Conservation (phyloP, 1,140 invertebrate genomes). For the Ceratitis capitata region DNA sequence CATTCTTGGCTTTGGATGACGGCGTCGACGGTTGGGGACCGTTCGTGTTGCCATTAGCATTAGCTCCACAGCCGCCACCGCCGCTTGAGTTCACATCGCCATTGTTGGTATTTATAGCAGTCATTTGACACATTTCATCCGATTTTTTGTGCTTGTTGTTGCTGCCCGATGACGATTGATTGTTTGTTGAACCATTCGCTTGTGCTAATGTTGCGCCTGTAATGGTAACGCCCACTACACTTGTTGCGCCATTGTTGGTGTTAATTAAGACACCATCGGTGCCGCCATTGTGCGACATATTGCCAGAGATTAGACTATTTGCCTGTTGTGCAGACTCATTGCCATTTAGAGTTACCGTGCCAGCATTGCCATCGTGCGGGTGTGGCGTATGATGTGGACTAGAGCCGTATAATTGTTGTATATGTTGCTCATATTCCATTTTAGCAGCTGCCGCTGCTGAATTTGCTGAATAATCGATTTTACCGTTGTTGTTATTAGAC, state of each 20-base stretch:
- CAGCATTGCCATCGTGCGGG: not conserved
- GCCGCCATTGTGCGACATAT: slow-evolving; percentile 40
- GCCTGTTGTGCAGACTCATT: slow-evolving; percentile 40
- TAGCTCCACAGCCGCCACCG: not conserved
- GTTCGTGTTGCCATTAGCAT: not conserved
- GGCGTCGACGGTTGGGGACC: slow-evolving; percentile 43
- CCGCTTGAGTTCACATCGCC: slow-evolving; percentile 42
- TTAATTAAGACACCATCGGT: slow-evolving; percentile 3
- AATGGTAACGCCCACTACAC: not conserved
- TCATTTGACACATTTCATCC: slow-evolving; percentile 57
- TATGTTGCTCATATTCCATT: slow-evolving; percentile 54
- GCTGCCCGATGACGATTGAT: not conserved
- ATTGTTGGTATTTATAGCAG: slow-evolving; percentile 37
- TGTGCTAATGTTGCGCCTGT: not conserved
- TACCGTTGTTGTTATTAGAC: slow-evolving; percentile 53
- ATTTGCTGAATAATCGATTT: slow-evolving; percentile 61
- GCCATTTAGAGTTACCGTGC: not conserved
- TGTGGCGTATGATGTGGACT: slow-evolving; percentile 52
- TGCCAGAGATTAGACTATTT: slow-evolving; percentile 50
- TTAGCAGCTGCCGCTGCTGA: slow-evolving; percentile 47
- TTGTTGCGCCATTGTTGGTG: not conserved
- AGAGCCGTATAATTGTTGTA: slow-evolving; percentile 52
- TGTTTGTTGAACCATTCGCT: slow-evolving; percentile 10
- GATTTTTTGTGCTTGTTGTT: slow-evolving; percentile 54
- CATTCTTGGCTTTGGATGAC: slow-evolving; percentile 71